Evolutionary conservation across 2,888 invertebrate genomes (phyloP), one percentile per base, ranked within the genome.

Genomic region (Molanna angustata): DNA sequence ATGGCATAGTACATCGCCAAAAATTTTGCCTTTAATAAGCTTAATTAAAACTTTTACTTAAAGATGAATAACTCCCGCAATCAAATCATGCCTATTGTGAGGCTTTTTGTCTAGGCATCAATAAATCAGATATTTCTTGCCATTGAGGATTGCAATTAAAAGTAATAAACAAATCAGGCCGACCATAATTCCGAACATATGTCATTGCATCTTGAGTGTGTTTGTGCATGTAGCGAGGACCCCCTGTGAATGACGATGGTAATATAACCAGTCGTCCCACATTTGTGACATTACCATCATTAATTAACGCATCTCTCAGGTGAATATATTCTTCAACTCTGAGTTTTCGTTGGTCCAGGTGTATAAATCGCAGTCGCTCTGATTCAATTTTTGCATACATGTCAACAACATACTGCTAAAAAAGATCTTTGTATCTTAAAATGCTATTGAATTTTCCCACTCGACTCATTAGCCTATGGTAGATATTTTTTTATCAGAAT

Each of bases 181-280:
- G 52, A 0, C 69, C 70, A 61, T 60, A 67, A 32, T 64, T 55
- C 14, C 62, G 37, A 3, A 71, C 68, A 50, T 66, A 68, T 3
- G 64, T 58, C 62, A 66, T 63, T 2, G 66, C 68, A 60, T 69
- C 67, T 59, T 68, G 65, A 4, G 63, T 62, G 31, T 62, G 54
- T 58, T 69, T 64, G 47, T 66, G 65, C 68, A 70, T 68, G 55
- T 68, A 62, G n/a, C 70, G 56, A 46, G 68, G 68, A n/a, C 67
- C 61, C n/a, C 68, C 67, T n/a, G 54, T 60, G 50, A 58, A 63
- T 27, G 55, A 37, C 18, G 64, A 62, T 47, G 66, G 65, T 9
- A 66, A 50, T 41, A 65, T 60, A 3, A 61, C 54, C 35, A 35
- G 6, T 35, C 14, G 35, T 14, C 35, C 35, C 6, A 35, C 17